These are phyloP conservation scores for Lymantria monacha DNA, from an alignment of 2,888 invertebrate species.

Conservation along the genomic window DNA sequence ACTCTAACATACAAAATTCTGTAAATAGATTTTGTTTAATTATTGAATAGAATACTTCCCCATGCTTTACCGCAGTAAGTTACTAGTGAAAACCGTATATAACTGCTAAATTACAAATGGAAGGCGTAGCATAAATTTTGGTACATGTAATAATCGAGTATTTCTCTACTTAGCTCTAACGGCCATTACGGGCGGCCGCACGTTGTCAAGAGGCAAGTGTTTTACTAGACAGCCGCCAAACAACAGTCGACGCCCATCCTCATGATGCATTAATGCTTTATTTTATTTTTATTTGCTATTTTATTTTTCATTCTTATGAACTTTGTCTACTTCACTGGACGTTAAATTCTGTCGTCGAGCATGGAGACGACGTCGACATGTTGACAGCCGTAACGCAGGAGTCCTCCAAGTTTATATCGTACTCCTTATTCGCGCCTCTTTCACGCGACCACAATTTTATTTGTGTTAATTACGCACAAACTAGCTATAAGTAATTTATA, in stretches of 20 bases:
- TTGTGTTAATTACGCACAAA: slow-evolving; percentile 40
- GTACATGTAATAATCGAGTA: slow-evolving; percentile 51
- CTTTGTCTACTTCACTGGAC: slow-evolving; percentile 55
- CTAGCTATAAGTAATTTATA: slow-evolving; percentile 44
- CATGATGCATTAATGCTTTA: slow-evolving; percentile 82
- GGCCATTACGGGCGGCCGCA: slow-evolving; percentile 81
- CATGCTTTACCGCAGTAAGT: slow-evolving; percentile 37
- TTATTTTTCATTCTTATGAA: slow-evolving; percentile 59
- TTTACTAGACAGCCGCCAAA: slow-evolving; percentile 78
- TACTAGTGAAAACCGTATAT: slow-evolving; percentile 5
- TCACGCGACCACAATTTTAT: slow-evolving; percentile 55
- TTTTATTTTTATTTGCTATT: slow-evolving; percentile 70
- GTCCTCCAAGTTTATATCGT: slow-evolving; percentile 26
- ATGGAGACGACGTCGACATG: slow-evolving; percentile 57
- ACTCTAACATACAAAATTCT: slow-evolving; percentile 33
- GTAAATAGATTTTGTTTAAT: slow-evolving; percentile 41
- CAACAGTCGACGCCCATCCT: slow-evolving; percentile 76
- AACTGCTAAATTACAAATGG: not conserved
- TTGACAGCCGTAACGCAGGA: slow-evolving; percentile 41
- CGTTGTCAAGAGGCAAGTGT: slow-evolving; percentile 83
- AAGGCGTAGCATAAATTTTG: slow-evolving; percentile 19
- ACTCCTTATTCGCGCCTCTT: slow-evolving; percentile 46
- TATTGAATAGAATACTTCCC: slow-evolving; percentile 24
- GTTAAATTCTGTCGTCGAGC: slow-evolving; percentile 47
- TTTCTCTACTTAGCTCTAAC: slow-evolving; percentile 79